Evolutionary conservation across 2,888 invertebrate genomes (phyloP).

Genomic region (Bugula neritina): DNA sequence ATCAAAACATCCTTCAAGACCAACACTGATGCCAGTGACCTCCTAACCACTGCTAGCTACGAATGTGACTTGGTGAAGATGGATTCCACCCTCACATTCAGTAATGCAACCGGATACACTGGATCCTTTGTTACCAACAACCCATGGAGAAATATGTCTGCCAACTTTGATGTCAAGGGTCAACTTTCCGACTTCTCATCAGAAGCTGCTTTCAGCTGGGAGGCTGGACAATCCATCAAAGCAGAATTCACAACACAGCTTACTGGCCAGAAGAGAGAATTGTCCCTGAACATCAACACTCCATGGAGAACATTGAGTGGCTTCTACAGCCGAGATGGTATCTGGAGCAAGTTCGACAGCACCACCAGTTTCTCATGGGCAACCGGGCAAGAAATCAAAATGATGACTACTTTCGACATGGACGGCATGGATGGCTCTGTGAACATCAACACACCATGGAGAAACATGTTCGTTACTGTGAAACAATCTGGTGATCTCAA

Average conservation of each 20-base stretch:
- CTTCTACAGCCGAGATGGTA: background rate
- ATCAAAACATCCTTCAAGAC: slow-evolving; percentile 27
- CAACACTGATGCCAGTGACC: slow-evolving; percentile 27
- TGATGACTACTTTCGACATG: background rate
- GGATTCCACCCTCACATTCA: slow-evolving; percentile 28
- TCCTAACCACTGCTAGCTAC: slow-evolving; percentile 16
- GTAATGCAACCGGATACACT: slow-evolving; percentile 7
- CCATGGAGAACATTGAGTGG: background rate
- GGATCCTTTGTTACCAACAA: background rate
- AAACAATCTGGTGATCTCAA: slow-evolving; percentile 1
- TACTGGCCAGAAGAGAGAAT: background rate
- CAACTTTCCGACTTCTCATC: background rate
- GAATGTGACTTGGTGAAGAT: slow-evolving; percentile 8
- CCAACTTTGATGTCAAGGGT: slow-evolving; percentile 20
- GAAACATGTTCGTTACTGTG: background rate
- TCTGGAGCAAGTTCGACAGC: background rate
- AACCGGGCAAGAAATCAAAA: slow-evolving; percentile 1
- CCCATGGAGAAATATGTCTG: slow-evolving; percentile 24
- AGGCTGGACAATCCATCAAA: background rate
- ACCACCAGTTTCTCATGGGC: slow-evolving; percentile 11
- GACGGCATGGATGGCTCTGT: background rate
- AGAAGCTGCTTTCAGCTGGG: background rate
- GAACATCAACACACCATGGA: slow-evolving; percentile 19
- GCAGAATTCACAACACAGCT: background rate
- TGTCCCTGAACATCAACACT: background rate